Base-by-base conservation (phyloP, 2,797 vertebrate genomes). In the Catostomus latipinnis region DNA sequence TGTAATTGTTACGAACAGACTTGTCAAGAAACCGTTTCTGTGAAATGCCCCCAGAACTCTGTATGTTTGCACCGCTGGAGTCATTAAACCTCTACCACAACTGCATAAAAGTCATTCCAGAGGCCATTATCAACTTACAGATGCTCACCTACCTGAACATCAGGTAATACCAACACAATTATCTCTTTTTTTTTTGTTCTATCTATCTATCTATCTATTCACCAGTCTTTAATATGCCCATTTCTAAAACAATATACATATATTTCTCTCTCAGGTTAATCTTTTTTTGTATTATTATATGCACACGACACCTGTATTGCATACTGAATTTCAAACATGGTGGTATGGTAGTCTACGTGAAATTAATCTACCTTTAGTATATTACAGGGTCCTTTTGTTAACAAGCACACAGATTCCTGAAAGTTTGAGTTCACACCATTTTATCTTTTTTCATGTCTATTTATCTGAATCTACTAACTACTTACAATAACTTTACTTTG, bases 31-130 rank as follows among this genome's bases (percentile, higher is more conserved):
- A 99, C 90, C 94, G 96, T 63, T 96, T 99, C 87, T 93, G 94
- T 84, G 98, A 99, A 91, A 94, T 99, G 89, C 97, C 98, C 62
- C 91, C 96, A 48, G 98, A 99, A 62, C 93, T 99, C 71, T 99
- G 96, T 94, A 88, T 98, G 84, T 99, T 98, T 76, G 95, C 96
- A 45, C 97, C 97, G 0, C 94, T 99, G 4, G 98, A 99, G 91
- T 96, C 96, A 0, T 95, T 99, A 89, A 97, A 97, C 89, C 95
- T 99, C 70, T 99, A 99, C 90, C 98, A 99, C 92, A 99, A 99
- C 90, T 99, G 97, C 90, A 98, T 99, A 91, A 98, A 98, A 90
- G 94, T 92, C 82, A 93, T 99, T 92, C 98, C 98, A 70, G 98
- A 99, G 92, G 94, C 96, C 85, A 96, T 99, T 83, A 96, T 97